These are phyloP conservation scores for Strix occidentalis DNA, from an alignment of 2,797 vertebrate genomes.

Conservation along the genomic window DNA sequence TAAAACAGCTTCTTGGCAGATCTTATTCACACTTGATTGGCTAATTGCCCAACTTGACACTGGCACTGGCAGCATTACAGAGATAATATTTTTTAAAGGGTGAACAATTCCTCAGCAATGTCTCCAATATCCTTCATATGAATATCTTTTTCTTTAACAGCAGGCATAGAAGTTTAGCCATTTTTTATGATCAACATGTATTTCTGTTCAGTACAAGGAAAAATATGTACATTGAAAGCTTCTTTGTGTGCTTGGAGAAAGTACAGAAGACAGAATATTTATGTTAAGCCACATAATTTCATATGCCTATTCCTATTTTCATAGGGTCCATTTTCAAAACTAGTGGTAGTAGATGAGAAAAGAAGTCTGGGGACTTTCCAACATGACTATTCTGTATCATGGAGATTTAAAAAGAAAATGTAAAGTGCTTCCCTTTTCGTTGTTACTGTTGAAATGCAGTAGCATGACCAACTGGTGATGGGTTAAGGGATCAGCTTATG, in stretches of 20 bases:
- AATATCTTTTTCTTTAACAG: not conserved
- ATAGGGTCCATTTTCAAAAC: not conserved
- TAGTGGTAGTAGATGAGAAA: not conserved
- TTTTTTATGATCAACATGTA: not conserved
- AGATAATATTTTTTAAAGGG: not conserved
- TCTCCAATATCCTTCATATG: not conserved
- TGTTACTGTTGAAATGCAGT: not conserved
- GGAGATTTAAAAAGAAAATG: not conserved
- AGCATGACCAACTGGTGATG: not conserved
- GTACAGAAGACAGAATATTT: not conserved
- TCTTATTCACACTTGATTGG: conserved; percentile 36
- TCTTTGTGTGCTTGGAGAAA: not conserved
- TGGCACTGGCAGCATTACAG: conserved; percentile 2
- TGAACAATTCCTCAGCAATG: not conserved
- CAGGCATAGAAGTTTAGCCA: not conserved
- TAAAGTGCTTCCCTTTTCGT: not conserved
- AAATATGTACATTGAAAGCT: not conserved
- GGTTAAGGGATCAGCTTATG: not conserved
- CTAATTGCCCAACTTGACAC: conserved; percentile 38
- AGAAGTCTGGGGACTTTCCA: not conserved
- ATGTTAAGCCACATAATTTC: not conserved
- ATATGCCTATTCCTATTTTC: not conserved
- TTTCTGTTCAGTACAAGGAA: not conserved
- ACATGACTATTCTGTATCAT: not conserved
- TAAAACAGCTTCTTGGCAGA: conserved; percentile 35